Conservation (phyloP, 2,888 invertebrate species). For the Mesorhabditis sp. region DNA sequence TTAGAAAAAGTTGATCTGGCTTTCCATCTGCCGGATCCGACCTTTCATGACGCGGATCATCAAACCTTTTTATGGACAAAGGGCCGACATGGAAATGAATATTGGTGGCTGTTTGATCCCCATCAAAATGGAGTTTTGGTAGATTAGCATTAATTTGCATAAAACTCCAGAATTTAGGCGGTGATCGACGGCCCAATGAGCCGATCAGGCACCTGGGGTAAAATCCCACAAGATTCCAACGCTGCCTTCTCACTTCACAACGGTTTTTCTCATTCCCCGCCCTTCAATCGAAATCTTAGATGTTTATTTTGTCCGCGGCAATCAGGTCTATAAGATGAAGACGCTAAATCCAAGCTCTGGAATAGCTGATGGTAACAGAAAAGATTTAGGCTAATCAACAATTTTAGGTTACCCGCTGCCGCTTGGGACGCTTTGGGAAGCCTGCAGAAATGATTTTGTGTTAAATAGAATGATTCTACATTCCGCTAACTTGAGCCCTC, state of each 20-base stretch:
- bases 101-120: neutral
- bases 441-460: neutral
- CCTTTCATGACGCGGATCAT: neutral
- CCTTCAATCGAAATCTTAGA: neutral
- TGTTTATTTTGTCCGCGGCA: slow-evolving; percentile 1
- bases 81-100: neutral
- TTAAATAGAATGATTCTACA: neutral
- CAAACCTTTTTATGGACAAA: neutral
- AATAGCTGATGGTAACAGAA: neutral
- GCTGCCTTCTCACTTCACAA: neutral
- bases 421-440: slow-evolving; percentile 2
- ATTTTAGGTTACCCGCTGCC: slow-evolving; percentile 2
- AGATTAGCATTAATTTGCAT: neutral
- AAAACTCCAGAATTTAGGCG: too few relatives aligned
- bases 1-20: slow-evolving; percentile 1
- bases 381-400: neutral
- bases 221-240: slow-evolving; percentile 1
- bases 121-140: neutral
- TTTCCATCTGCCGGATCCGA: neutral
- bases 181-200: too few relatives aligned
- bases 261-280: neutral
- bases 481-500: too few relatives aligned
- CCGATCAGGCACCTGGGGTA: neutral
- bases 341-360: neutral
- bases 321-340: neutral